Evolutionary conservation across 2,797 vertebrate genomes (phyloP), one percentile per base, ranked within the genome.

Genomic region (Orientallactaga sibirica): DNA sequence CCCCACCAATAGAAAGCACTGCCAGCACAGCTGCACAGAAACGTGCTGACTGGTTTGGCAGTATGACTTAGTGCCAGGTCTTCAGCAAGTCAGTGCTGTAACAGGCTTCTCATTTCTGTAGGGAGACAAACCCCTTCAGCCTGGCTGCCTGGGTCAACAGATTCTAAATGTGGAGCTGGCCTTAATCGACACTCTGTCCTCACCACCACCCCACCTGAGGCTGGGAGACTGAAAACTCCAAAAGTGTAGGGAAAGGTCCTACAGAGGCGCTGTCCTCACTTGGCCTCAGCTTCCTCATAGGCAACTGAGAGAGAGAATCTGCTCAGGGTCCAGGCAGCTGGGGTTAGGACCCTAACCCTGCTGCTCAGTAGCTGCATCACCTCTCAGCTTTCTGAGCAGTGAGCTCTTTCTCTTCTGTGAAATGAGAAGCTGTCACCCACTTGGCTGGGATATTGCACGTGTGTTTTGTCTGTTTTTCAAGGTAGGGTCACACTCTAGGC

Each of bases 101-200:
- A 37, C 2, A 55, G 67, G 33, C 71, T 75, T 77, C 48, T 62
- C 7, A 6, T 58, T 86, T 61, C 37, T 68, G 27, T 14, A 33
- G 14, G 55, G 55, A 16, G 58, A 64, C 58, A 84, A 67, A 81
- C 0, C 73, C 67, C 58, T 29, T 78, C 55, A 67, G 24, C 66
- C 61, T 76, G 62, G 62, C 87, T 93, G 22, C 78, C 27, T 68
- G 52, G 14, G 29, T 61, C 64, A 94, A 48, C 37, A 64, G 68
- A 86, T 41, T 87, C 70, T 48, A 94, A 37, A 25, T 19, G 43
- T 74, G 71, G 48, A n/a, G 61, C 81, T 94, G 77, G n/a, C 64
- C 76, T 89, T 91, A 74, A 58, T 29, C 77, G n/a, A 86, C 29
- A 81, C 5, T 18, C 66, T 4, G 24, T 15, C 64, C 78, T n/a